These are phyloP conservation scores for Rhynchomys soricoides DNA, from an alignment of 2,113 vertebrate genomes.

Conservation along the genomic window DNA sequence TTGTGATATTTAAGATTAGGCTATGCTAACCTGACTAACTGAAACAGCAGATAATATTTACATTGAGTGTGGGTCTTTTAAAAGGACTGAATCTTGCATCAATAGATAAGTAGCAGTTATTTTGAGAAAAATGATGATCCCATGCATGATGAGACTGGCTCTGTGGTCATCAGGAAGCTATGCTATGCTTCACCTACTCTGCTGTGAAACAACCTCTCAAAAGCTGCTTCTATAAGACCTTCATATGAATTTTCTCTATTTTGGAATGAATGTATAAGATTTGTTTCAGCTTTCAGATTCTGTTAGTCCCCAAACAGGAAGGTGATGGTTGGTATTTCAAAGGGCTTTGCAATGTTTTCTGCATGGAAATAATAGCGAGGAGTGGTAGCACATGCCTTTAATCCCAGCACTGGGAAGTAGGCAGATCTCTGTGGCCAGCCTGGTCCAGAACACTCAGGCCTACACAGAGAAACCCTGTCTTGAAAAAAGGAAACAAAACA, in stretches of 20 bases:
- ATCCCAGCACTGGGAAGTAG: neutral
- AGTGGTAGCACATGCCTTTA: neutral
- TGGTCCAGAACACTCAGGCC: neutral
- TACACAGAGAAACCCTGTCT: neutral
- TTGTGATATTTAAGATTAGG: conserved; percentile 48
- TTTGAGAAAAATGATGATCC: conserved; percentile 53
- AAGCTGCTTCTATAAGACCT: neutral
- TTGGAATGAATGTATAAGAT: neutral
- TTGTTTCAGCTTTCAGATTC: conserved; percentile 44
- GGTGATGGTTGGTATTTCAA: conserved; percentile 24
- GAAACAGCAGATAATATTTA: conserved; percentile 21
- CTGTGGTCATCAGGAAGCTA: neutral
- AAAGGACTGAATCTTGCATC: conserved; percentile 7
- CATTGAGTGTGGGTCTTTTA: conserved; percentile 45
- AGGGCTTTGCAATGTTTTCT: conserved; percentile 11
- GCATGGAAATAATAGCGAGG: neutral
- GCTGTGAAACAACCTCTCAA: conserved; percentile 18
- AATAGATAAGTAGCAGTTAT: neutral
- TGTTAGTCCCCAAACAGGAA: neutral
- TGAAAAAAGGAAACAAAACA: neutral
- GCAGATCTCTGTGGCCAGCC: neutral
- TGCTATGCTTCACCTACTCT: neutral
- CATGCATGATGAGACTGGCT: neutral
- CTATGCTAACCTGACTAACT: conserved; percentile 28
- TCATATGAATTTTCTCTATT: conserved; percentile 25